Base-by-base conservation (phyloP, 2,797 vertebrate genomes). In the Microhierax caerulescens region DNA sequence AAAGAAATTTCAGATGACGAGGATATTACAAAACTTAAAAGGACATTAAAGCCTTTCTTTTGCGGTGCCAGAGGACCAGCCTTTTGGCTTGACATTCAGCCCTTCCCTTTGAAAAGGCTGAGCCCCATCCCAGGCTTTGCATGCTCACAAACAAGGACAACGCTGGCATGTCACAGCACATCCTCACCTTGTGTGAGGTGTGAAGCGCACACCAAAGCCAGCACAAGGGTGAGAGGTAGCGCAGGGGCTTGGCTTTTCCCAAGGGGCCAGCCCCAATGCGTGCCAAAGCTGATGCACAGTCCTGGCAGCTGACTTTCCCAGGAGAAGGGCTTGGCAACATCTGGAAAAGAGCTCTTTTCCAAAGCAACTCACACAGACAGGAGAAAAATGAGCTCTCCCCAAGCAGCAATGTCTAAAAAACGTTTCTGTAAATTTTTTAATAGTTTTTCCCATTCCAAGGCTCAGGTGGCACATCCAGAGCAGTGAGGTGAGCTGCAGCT, bases 171-270 rank as follows among this genome's bases (percentile, higher is more conserved):
- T 51, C 53, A 21, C 30, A n/a, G 47, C 3, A 2, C 18, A 13
- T 34, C 36, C 3, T 0, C 1, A 0, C 56, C 54, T 41, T 5
- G 9, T n/a, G n/a, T n/a, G n/a, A n/a, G n/a, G n/a, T n/a, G n/a
- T 6, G 13, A 39, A 59, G 18, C 22, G 4, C 11, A 4, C 27
- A 22, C 23, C 9, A 6, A 53, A 74, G 54, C 24, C 39, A 48
- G 72, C 56, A 16, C 0, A 5, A 23, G 21, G 24, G 28, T 1
- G 4, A 51, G 61, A 53, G 41, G 57, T 32, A 13, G 25, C 32
- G 63, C 9, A 17, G 15, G 15, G 50, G 13, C n/a, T n/a, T 30
- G 72, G 47, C 27, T 80, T 61, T 80, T 56, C 27, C 9, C 2
- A 64, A 79, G 45, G 7, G 81, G 54, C 59, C 34, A 57, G 10